These are phyloP conservation scores for Drosophila nannoptera DNA, from an alignment of 1,140 invertebrate genomes.

Conservation along the genomic window DNA sequence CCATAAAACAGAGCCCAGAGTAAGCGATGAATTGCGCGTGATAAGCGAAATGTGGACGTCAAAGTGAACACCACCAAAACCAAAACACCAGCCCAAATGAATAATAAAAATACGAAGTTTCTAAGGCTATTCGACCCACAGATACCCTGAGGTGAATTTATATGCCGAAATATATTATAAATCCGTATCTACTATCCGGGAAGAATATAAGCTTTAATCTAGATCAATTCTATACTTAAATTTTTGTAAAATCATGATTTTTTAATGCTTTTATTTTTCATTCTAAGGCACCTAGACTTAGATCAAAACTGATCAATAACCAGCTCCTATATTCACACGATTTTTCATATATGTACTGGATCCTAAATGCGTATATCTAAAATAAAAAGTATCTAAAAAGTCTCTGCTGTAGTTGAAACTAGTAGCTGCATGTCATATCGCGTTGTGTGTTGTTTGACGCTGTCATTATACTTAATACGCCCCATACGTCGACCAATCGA, in stretches of 20 bases:
- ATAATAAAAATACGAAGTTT: slow-evolving; percentile 22
- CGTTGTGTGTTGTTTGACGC: slow-evolving; percentile 48
- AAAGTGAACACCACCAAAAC: slow-evolving; percentile 33
- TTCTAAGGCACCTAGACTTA: too few species aligned
- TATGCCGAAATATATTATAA: background rate
- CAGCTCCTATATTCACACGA: too few species aligned
- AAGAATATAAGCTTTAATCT: too few species aligned
- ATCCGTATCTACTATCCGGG: too few species aligned
- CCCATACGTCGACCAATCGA: slow-evolving; percentile 18
- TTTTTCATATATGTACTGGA: too few species aligned
- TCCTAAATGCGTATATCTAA: background rate
- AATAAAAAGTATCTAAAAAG: background rate
- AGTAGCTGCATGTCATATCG: slow-evolving; percentile 32
- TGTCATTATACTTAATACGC: slow-evolving; percentile 51
- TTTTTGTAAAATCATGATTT: too few species aligned
- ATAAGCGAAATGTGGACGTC: slow-evolving; percentile 59
- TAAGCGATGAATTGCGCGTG: slow-evolving; percentile 72
- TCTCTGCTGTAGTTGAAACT: slow-evolving; percentile 5
- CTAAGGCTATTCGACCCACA: too few species aligned
- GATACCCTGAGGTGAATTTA: too few species aligned
- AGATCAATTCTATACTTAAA: too few species aligned
- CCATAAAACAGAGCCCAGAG: slow-evolving; percentile 25
- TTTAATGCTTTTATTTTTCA: too few species aligned
- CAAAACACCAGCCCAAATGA: slow-evolving; percentile 25
- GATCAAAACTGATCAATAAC: too few species aligned